phyloP scores from a whole-genome alignment of 1,140 invertebrate genomes.

The Doryteuthis pealeii region DNA sequence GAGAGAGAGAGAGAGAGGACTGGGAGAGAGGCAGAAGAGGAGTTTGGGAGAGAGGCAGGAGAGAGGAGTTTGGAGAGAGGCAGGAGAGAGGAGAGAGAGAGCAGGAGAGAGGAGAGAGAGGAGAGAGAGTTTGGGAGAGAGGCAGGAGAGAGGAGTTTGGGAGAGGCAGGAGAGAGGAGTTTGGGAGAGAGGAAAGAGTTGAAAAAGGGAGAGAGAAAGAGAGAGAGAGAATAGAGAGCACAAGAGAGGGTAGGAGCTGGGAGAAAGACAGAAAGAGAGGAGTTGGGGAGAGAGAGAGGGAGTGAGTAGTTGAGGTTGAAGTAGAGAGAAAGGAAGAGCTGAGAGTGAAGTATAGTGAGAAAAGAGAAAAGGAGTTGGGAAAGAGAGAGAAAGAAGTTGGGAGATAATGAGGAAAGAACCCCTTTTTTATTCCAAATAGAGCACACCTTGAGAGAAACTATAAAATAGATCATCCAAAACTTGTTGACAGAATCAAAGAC shows the following conservation, averaged over 20 bases:
- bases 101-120: neutral
- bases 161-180: neutral
- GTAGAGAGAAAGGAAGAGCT: neutral
- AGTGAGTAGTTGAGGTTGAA: neutral
- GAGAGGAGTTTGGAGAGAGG: neutral
- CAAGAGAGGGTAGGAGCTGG: neutral
- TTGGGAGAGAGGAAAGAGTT: neutral
- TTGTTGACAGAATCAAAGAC: no score
- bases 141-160: neutral
- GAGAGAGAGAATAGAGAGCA: neutral
- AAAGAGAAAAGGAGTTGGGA: neutral
- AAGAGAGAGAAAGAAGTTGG: neutral
- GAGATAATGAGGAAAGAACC: no score
- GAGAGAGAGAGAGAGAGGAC: no score
- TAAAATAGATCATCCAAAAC: no score
- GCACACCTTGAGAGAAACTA: no score
- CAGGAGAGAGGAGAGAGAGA: no score
- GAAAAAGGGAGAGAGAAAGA: neutral
- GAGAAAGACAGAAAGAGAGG: conserved; percentile 1
- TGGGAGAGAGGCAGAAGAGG: neutral
- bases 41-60: neutral
- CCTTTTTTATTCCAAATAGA: no score
- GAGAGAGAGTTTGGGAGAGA: neutral
- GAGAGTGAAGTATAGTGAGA: neutral
- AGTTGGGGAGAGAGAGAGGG: neutral